Evolutionary conservation across 1,140 invertebrate genomes (phyloP), one percentile per base, ranked within the genome.

Genomic region (Leptinotarsa defecta): DNA sequence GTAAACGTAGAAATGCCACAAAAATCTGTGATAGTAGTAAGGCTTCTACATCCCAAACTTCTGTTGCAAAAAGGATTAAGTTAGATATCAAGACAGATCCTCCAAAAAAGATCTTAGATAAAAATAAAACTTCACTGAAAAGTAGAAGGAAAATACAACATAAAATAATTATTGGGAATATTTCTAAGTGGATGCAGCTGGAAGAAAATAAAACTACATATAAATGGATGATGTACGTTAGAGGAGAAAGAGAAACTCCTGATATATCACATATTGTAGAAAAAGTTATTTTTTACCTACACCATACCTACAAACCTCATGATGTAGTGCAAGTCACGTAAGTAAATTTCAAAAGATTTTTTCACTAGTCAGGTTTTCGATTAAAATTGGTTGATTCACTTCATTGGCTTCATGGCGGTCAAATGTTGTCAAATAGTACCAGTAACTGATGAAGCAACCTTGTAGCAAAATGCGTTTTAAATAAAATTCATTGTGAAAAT

Each of bases 201-300:
- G 90, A 90, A 90, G 88, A 91, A 24, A 90, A 93, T 80, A 88
- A 88, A 48, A 89, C 93, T n/a, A 95, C 92, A 68, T 94, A 97
- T 84, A 96, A 95, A 82, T 97, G 95, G 95, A 92, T 95, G 86
- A 89, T 96, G 68, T 97, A 96, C 86, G 91, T 96, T 5, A 87
- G 93, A 77, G 92, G 91, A 0, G 87, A 90, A 67, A 90, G 89
- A 78, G 87, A 91, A 19, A 86, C 87, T 67, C 88, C 89, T 4
- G 88, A 91, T 68, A 88, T 95, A 74, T 86, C 90, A 22, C 86
- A 89, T 69, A 86, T 77, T 27, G 86, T 81, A 52, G 88, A 90
- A 27, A 94, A 93, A 87, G 92, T 95, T 71, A 88, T 91, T 74
- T 96, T 96, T 80, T 91, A 93, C 78, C 86, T 97, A 24, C 94